Conservation (phyloP, 2,113 vertebrate species). For the Heterotis niloticus region DNA sequence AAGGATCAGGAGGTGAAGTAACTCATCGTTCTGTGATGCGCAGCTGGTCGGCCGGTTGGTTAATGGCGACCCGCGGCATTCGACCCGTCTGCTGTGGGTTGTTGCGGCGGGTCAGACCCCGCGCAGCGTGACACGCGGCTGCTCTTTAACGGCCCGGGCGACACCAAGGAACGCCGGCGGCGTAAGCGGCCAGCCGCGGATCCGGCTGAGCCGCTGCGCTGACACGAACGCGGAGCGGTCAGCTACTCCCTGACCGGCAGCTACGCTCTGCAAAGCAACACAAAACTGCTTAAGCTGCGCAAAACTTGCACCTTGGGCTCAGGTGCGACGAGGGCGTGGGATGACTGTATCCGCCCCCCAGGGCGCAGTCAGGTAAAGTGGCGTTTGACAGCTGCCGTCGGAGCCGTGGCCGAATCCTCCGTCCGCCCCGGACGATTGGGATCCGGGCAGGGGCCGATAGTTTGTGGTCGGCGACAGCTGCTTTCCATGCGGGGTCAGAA, state of each 20-base stretch:
- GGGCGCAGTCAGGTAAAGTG: slow-evolving; percentile 15
- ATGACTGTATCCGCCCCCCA: slow-evolving; percentile 6
- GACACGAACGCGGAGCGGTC: too few relatives aligned
- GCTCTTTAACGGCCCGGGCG: too few relatives aligned
- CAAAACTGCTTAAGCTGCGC: neutral
- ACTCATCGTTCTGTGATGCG: too few relatives aligned
- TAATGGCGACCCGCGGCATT: too few relatives aligned
- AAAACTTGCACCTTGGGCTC: slow-evolving; percentile 3
- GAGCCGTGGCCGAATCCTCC: slow-evolving; percentile 9
- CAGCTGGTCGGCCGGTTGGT: too few relatives aligned
- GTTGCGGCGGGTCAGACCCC: too few relatives aligned
- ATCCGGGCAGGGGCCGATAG: slow-evolving; percentile 36
- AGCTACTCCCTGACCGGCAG: neutral
- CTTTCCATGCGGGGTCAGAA: slow-evolving; percentile 31
- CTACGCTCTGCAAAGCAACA: neutral
- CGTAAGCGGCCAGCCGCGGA: too few relatives aligned
- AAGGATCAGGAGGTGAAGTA: too few relatives aligned
- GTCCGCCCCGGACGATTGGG: slow-evolving; percentile 24
- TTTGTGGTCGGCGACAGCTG: slow-evolving; percentile 36
- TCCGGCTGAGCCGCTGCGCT: too few relatives aligned
- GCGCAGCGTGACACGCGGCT: too few relatives aligned
- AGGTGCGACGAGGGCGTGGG: neutral
- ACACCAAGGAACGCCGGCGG: too few relatives aligned
- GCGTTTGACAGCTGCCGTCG: slow-evolving; percentile 13
- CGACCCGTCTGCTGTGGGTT: too few relatives aligned